Conservation (phyloP, 1,140 invertebrate genomes). For the Drosophila burlai region DNA sequence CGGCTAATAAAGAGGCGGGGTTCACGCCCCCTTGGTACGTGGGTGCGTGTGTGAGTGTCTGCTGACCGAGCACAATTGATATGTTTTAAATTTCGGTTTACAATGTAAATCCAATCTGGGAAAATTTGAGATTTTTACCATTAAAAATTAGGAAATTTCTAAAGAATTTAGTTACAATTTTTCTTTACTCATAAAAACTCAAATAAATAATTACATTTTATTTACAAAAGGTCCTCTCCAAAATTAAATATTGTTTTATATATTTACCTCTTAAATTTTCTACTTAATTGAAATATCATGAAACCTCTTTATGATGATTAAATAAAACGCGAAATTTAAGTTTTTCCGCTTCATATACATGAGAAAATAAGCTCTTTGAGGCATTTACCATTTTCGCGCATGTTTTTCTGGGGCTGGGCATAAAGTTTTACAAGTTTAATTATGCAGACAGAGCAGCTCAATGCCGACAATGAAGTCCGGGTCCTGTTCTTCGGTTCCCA, state of each 20-base stretch:
- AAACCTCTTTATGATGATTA: not conserved
- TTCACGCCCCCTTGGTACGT: slow-evolving; percentile 6
- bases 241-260: not conserved
- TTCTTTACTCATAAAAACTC: not conserved
- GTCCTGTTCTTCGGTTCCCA: not conserved
- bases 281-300: not conserved
- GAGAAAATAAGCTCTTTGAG: not conserved
- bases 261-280: not conserved
- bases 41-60: slow-evolving; percentile 12
- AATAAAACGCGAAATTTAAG: not conserved
- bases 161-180: not conserved
- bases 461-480: slow-evolving; percentile 29
- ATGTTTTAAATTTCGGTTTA: slow-evolving; percentile 39
- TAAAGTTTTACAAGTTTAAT: slow-evolving; percentile 49
- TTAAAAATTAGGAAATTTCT: not conserved
- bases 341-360: not conserved
- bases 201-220: too few relatives aligned
- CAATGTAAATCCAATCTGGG: slow-evolving; percentile 16
- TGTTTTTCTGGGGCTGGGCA: not conserved
- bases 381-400: slow-evolving; percentile 2
- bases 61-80: slow-evolving; percentile 45
- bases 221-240: not conserved
- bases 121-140: not conserved
- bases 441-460: slow-evolving; percentile 40
- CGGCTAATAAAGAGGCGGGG: slow-evolving; percentile 67